A percentile compares a stretch with the other conserved stretches of the same genome.
Evolutionary conservation across 2,113 vertebrate species (phyloP).

Genomic region (Narcine bancroftii): DNA sequence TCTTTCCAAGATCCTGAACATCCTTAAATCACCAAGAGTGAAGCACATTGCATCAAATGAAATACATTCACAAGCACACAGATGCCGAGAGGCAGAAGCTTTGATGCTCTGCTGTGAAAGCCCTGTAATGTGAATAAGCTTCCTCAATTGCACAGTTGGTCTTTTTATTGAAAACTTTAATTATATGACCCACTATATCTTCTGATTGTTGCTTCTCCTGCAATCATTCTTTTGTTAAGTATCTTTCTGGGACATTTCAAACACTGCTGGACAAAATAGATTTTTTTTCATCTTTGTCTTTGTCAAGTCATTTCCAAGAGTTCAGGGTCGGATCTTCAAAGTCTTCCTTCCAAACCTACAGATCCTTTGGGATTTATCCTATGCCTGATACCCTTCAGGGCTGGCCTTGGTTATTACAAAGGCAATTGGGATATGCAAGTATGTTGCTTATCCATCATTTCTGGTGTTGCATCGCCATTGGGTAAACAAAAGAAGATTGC

Average conservation of each 20-base stretch:
- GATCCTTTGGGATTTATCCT: background rate
- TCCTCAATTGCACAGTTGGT: background rate
- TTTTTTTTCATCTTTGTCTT: background rate
- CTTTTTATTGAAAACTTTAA: background rate
- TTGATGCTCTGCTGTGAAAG: no score
- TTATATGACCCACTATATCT: no score
- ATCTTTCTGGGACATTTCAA: background rate
- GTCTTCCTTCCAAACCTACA: background rate
- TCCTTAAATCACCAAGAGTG: background rate
- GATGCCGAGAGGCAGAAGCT: background rate
- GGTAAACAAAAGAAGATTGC: no score
- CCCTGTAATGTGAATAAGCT: no score
- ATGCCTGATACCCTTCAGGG: background rate
- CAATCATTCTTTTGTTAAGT: background rate
- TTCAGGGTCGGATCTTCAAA: background rate
- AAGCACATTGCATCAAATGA: background rate
- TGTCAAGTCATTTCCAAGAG: no score
- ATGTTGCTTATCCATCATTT: background rate
- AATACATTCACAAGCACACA: background rate
- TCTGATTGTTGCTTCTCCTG: background rate
- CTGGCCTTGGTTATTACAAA: background rate
- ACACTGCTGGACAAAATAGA: background rate
- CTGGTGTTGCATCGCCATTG: background rate
- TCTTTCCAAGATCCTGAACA: background rate
- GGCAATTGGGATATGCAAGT: background rate